Evolutionary conservation across 2,797 vertebrate species (phyloP).

Genomic region (Coreius guichenoti): DNA sequence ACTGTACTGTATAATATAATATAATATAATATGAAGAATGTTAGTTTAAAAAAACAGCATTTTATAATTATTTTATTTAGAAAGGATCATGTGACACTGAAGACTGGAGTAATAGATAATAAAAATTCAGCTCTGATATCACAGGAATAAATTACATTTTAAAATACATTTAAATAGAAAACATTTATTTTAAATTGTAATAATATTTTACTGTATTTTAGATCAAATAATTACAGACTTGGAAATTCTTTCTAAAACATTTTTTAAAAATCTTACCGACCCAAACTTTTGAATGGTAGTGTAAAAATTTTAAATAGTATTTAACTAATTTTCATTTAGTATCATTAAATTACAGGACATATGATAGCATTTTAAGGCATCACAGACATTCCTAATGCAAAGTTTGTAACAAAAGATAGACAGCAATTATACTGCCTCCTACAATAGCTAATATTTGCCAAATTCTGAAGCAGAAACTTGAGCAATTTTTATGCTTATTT

Average conservation of each 20-base stretch:
- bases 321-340: neutral
- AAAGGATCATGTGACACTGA: neutral
- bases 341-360: neutral
- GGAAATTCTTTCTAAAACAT: neutral
- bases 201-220: neutral
- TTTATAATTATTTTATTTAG: neutral
- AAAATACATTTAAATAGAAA: neutral
- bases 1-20: neutral
- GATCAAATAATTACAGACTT: neutral
- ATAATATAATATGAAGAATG: neutral
- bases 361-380: neutral
- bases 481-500: neutral
- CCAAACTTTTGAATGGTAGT: neutral
- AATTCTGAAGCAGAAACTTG: neutral
- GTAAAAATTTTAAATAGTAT: neutral
- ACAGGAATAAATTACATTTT: neutral
- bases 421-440: neutral
- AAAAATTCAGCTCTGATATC: neutral
- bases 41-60: neutral
- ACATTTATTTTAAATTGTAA: neutral
- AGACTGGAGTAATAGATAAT: neutral
- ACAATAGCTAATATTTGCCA: neutral
- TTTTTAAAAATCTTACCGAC: neutral
- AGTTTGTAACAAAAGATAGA: neutral
- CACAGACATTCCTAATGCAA: neutral